Percentiles rank a stretch among this genome's conserved stretches.
Conservation (phyloP, 2,797 vertebrate species). For the Spheniscus humboldti region DNA sequence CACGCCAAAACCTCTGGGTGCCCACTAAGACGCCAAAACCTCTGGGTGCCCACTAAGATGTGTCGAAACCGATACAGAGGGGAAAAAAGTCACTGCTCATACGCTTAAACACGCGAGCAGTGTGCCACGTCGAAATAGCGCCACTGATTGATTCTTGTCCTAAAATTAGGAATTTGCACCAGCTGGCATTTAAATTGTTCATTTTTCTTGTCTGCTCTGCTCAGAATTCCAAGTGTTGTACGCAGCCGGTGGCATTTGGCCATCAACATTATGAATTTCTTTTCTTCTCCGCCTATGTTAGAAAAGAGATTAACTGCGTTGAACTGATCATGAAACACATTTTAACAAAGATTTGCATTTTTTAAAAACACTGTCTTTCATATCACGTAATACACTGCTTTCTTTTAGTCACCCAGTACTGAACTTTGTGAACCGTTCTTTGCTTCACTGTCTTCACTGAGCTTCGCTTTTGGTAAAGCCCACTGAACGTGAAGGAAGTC, state of each 20-base stretch:
- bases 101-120: accelerated
- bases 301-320: not conserved
- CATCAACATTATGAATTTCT: not conserved
- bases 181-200: not conserved
- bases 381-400: accelerated
- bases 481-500: accelerated
- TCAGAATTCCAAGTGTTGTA: too few relatives aligned
- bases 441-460: not conserved
- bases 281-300: not conserved
- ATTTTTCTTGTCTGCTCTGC: too few relatives aligned
- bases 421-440: not conserved
- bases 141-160: not conserved
- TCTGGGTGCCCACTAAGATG: accelerated
- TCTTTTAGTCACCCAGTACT: accelerated
- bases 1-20: not conserved
- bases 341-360: not conserved
- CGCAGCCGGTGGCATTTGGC: not conserved
- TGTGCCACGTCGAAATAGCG: accelerated
- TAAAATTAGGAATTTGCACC: not conserved
- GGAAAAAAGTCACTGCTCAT: accelerated
- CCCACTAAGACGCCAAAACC: accelerated
- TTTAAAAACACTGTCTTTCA: not conserved
- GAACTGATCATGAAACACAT: not conserved
- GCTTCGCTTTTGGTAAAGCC: not conserved
- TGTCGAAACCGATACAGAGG: accelerated